phyloP scores from a whole-genome alignment of 2,888 invertebrate species.

The Sclerodermus sp. region DNA sequence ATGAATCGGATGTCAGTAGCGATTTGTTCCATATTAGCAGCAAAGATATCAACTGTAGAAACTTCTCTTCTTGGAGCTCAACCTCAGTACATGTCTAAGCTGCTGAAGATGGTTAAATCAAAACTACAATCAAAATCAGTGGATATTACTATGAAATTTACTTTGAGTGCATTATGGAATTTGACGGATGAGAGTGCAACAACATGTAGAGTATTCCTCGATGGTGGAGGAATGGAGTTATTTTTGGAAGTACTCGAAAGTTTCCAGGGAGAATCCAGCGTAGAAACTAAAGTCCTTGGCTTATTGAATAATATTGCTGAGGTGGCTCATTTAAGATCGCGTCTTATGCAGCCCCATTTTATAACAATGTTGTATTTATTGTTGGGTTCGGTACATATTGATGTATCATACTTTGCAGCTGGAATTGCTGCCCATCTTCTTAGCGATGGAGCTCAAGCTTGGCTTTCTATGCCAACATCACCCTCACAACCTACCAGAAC shows the following conservation, averaged over 20 bases:
- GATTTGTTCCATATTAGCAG: slow-evolving; percentile 71
- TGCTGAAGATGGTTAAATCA: slow-evolving; percentile 66
- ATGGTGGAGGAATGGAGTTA: slow-evolving; percentile 68
- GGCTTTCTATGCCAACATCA: slow-evolving; percentile 53
- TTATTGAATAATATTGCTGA: slow-evolving; percentile 77
- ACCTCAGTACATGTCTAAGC: slow-evolving; percentile 69
- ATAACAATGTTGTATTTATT: slow-evolving; percentile 60
- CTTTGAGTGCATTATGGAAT: slow-evolving; percentile 77
- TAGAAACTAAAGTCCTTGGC: slow-evolving; percentile 77
- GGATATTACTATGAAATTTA: slow-evolving; percentile 76
- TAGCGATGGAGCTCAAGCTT: slow-evolving; percentile 62
- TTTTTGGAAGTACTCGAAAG: slow-evolving; percentile 69
- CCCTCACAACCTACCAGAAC: slow-evolving; percentile 36
- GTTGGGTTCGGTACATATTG: slow-evolving; percentile 67
- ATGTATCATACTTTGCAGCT: slow-evolving; percentile 73
- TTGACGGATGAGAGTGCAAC: slow-evolving; percentile 75
- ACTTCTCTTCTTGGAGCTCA: slow-evolving; percentile 69
- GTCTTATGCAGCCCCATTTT: slow-evolving; percentile 62
- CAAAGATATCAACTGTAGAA: slow-evolving; percentile 68
- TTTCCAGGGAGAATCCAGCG: slow-evolving; percentile 66
- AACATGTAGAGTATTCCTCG: slow-evolving; percentile 70
- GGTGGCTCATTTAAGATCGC: slow-evolving; percentile 62
- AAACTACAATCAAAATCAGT: slow-evolving; percentile 60
- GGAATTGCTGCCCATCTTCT: slow-evolving; percentile 72
- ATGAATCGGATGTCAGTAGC: slow-evolving; percentile 81